Conservation (phyloP, 2,797 vertebrate genomes). For the Gorsachius magnificus region DNA sequence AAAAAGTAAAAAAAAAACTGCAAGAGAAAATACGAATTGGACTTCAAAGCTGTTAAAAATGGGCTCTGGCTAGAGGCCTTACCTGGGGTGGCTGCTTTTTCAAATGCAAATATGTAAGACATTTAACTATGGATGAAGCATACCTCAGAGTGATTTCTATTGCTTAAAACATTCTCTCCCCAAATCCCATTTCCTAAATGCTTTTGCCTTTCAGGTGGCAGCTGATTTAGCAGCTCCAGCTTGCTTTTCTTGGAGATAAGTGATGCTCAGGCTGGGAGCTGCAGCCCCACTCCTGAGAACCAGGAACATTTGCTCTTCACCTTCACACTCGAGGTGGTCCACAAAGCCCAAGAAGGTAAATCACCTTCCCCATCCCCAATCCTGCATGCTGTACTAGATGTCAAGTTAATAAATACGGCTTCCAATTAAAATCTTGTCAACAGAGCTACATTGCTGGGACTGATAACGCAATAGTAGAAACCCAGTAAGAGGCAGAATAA, state of each 20-base stretch:
- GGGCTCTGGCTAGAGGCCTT: neutral
- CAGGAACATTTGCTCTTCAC: neutral
- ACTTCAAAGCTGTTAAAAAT: neutral
- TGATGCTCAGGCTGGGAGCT: neutral
- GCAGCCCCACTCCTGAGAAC: neutral
- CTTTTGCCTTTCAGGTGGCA: neutral
- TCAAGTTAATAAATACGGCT: neutral
- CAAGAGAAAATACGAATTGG: neutral
- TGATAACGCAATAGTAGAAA: neutral
- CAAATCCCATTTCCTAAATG: neutral
- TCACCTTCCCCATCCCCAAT: rapidly evolving
- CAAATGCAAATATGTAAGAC: conserved; percentile 12
- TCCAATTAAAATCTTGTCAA: neutral
- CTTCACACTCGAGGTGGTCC: neutral
- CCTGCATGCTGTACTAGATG: rapidly evolving
- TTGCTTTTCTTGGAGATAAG: neutral
- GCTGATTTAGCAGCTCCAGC: neutral
- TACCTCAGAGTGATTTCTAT: neutral
- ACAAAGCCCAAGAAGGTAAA: neutral
- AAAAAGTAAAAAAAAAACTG: neutral
- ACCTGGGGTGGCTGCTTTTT: neutral
- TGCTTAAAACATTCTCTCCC: neutral
- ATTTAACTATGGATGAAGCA: neutral
- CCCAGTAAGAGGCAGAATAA: neutral
- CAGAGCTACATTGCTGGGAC: neutral